Conservation (phyloP, 2,888 invertebrate genomes). For the Dynastes tityus region DNA sequence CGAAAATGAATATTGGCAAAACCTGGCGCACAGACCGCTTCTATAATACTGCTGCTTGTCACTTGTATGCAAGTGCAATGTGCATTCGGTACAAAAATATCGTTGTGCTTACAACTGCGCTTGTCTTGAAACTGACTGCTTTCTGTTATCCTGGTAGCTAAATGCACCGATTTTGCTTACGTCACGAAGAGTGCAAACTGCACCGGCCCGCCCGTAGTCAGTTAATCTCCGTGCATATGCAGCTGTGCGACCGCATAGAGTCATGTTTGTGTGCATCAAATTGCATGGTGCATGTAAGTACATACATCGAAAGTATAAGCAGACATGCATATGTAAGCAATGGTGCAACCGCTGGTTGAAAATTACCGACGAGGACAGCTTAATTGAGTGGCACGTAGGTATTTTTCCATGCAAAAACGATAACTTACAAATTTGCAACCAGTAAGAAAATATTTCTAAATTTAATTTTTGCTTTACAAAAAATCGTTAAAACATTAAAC, state of each 20-base stretch:
- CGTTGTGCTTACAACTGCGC: constrained; percentile 55
- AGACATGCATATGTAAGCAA: constrained; percentile 5
- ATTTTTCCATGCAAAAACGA: no score
- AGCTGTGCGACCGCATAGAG: constrained; percentile 39
- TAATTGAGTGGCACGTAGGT: constrained; percentile 7
- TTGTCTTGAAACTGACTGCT: constrained; percentile 58
- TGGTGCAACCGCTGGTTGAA: neutral
- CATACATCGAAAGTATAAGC: constrained; percentile 24
- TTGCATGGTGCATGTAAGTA: constrained; percentile 56
- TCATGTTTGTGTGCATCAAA: constrained; percentile 55
- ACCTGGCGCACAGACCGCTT: constrained; percentile 2
- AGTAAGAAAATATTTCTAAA: no score
- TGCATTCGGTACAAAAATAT: constrained; percentile 42
- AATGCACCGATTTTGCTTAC: constrained; percentile 64
- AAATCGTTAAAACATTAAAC: no score
- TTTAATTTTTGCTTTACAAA: no score
- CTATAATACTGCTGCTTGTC: constrained; percentile 16
- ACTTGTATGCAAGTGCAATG: constrained; percentile 39
- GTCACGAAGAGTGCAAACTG: constrained; percentile 62
- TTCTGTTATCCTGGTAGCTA: constrained; percentile 65
- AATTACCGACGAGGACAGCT: constrained; percentile 25
- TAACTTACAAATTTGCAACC: no score
- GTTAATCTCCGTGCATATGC: constrained; percentile 71
- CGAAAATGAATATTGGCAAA: constrained; percentile 9
- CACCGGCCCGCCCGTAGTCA: constrained; percentile 52